Conservation (phyloP, 2,113 vertebrate genomes). For the Regulus satrapa region DNA sequence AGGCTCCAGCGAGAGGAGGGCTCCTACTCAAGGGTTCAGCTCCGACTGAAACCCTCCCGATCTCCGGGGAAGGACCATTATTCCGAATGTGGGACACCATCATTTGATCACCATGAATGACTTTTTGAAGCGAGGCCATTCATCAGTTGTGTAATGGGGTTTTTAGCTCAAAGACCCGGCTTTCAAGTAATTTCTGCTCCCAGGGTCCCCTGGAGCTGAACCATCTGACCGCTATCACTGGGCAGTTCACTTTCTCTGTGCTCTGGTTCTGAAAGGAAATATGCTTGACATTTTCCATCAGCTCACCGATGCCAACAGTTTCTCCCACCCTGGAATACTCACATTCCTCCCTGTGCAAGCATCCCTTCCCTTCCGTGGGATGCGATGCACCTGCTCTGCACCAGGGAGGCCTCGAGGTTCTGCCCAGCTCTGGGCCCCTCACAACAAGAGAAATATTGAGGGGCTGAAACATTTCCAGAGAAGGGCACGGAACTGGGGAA, state of each 20-base stretch:
- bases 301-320: background rate
- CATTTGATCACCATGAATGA: background rate
- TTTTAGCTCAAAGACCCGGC: background rate
- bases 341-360: background rate
- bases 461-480: background rate
- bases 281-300: too few relatives aligned
- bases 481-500: background rate
- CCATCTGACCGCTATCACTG: background rate
- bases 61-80: background rate
- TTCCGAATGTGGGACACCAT: background rate
- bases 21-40: background rate
- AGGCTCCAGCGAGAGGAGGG: slow-evolving; percentile 11
- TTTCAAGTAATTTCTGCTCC: slow-evolving; percentile 13
- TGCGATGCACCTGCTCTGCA: background rate
- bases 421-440: background rate
- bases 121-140: slow-evolving; percentile 41
- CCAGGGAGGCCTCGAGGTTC: background rate
- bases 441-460: background rate
- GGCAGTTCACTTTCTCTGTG: background rate
- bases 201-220: background rate
- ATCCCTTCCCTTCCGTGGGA: background rate
- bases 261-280: background rate
- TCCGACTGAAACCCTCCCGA: background rate
- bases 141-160: background rate
- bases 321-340: background rate